Percentiles rank a stretch among this genome's conserved stretches.
These are phyloP conservation scores for Lasius platythorax DNA, from an alignment of 2,888 invertebrate genomes.

Conservation along the genomic window DNA sequence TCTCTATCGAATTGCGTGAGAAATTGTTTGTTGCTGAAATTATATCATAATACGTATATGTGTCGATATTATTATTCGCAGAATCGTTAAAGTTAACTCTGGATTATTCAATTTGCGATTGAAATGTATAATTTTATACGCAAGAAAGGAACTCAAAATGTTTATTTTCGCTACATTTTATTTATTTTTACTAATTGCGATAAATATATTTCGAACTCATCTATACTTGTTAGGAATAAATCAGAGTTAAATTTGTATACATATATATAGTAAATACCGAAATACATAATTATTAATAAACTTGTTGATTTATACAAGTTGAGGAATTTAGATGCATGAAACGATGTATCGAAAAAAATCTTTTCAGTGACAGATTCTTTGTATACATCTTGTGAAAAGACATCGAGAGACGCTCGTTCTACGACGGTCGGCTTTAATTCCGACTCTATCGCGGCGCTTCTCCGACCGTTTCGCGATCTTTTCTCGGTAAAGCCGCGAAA, in stretches of 20 bases:
- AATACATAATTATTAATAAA: not conserved
- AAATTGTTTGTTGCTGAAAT: not conserved
- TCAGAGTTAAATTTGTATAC: too few species aligned
- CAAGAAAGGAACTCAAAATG: not conserved
- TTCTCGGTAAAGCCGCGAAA: constrained; percentile 57
- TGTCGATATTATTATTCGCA: not conserved
- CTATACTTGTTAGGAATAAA: not conserved
- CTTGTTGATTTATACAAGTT: not conserved
- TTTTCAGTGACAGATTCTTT: not conserved
- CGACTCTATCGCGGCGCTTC: not conserved
- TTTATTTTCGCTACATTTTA: not conserved
- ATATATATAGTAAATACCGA: too few species aligned
- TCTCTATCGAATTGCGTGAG: not conserved
- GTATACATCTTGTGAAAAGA: not conserved
- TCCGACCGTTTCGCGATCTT: constrained; percentile 26
- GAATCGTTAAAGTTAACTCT: not conserved
- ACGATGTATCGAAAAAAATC: not conserved
- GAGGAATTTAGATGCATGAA: not conserved
- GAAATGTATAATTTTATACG: too few species aligned
- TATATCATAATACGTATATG: not conserved
- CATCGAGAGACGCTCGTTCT: constrained; percentile 12
- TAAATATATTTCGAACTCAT: not conserved
- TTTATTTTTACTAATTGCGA: not conserved
- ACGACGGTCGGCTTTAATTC: constrained; percentile 26
- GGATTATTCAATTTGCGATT: not conserved